These are phyloP conservation scores for Platichthys flesus DNA, from an alignment of 2,113 vertebrate genomes.

Conservation along the genomic window DNA sequence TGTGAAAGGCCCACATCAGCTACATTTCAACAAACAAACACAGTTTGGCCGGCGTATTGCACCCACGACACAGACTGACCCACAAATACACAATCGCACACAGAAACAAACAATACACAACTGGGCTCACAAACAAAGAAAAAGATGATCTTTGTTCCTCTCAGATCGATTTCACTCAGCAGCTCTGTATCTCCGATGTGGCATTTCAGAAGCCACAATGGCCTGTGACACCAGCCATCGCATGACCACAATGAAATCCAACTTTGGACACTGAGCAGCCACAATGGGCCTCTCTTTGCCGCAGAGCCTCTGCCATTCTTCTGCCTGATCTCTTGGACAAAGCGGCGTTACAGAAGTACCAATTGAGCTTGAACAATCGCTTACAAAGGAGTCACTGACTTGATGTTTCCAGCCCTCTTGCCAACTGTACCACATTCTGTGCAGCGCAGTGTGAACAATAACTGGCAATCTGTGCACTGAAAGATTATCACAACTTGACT, in stretches of 20 bases:
- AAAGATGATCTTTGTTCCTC: constrained; percentile 59
- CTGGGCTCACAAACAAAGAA: constrained; percentile 42
- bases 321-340: constrained; percentile 75
- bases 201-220: constrained; percentile 67
- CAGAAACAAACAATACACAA: constrained; percentile 46
- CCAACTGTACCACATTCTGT: constrained; percentile 38
- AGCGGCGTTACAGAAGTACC: constrained; percentile 68
- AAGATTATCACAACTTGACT: not conserved
- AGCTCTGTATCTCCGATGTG: constrained; percentile 54
- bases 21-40: constrained; percentile 74
- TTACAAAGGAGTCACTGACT: constrained; percentile 73
- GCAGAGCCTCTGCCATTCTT: constrained; percentile 73
- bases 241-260: constrained; percentile 51
- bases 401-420: constrained; percentile 50
- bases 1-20: constrained; percentile 75
- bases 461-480: not conserved
- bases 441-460: constrained; percentile 22
- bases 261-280: constrained; percentile 44
- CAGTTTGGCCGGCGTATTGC: constrained; percentile 27
- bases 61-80: constrained; percentile 6
- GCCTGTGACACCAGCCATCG: constrained; percentile 60
- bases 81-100: not conserved
- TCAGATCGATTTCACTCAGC: constrained; percentile 76
- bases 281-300: constrained; percentile 69
- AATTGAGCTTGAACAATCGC: constrained; percentile 78